Conservation (phyloP, 2,797 vertebrate species). For the Astyanax mexicanus region DNA sequence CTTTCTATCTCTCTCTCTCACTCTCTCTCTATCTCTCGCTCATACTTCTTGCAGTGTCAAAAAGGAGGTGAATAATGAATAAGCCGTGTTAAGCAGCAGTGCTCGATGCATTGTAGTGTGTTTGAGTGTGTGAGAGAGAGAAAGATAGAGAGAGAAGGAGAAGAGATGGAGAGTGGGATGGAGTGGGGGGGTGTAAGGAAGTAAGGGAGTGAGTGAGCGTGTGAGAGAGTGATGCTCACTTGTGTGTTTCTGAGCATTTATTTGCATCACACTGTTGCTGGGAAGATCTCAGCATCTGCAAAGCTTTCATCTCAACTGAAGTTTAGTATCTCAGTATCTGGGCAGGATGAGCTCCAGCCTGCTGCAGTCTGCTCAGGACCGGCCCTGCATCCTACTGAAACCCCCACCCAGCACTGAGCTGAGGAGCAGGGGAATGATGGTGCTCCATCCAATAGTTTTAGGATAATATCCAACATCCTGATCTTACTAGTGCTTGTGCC, state of each 20-base stretch:
- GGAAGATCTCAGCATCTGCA: constrained; percentile 12
- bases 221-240: constrained; percentile 1
- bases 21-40: too few species aligned
- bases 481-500: too few species aligned
- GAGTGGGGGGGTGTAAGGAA: neutral
- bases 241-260: constrained; percentile 3
- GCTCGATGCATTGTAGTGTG: constrained; percentile 5
- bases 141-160: too few species aligned
- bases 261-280: constrained; percentile 26
- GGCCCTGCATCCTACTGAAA: too few species aligned
- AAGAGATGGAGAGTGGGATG: neutral
- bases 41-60: constrained; percentile 28
- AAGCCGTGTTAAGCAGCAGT: neutral
- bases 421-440: too few species aligned
- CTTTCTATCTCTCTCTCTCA: constrained; percentile 13
- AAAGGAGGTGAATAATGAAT: constrained; percentile 21
- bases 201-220: neutral
- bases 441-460: too few species aligned
- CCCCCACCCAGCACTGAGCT: too few species aligned
- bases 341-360: neutral
- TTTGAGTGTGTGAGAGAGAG: neutral
- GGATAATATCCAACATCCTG: too few species aligned
- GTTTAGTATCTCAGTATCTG: neutral
- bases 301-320: neutral
- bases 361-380: neutral